Conservation (phyloP, 2,113 vertebrate species). For the Pituophis catenifer region DNA sequence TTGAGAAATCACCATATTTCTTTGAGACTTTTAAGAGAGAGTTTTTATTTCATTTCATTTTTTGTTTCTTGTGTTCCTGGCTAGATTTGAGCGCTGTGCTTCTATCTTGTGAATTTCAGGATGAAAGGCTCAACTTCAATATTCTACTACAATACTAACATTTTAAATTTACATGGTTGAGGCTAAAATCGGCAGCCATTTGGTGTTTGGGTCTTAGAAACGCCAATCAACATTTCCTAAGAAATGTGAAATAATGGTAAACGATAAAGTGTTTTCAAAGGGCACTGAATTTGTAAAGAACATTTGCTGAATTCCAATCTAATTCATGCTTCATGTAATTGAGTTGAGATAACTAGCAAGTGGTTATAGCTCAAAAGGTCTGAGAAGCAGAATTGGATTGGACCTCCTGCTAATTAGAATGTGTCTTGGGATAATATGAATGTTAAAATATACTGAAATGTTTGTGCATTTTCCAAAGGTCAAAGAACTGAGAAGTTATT, state of each 20-base stretch:
- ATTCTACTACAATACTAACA: background rate
- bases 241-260: background rate
- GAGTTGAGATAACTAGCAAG: background rate
- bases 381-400: background rate
- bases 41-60: background rate
- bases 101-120: background rate
- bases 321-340: background rate
- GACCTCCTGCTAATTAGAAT: background rate
- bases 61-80: background rate
- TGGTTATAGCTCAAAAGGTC: background rate
- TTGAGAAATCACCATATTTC: background rate
- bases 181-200: background rate
- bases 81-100: background rate
- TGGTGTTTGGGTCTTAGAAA: background rate
- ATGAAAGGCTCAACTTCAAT: background rate
- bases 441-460: slow-evolving; percentile 23
- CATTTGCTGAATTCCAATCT: background rate
- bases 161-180: background rate
- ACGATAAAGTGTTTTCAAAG: background rate
- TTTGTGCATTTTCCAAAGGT: slow-evolving; percentile 13
- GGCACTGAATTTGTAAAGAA: background rate
- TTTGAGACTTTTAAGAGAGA: background rate
- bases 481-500: background rate
- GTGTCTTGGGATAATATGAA: slow-evolving; percentile 13
- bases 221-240: background rate